Evolutionary conservation across 2,888 invertebrate species (phyloP), one percentile per base, ranked within the genome.

Genomic region (Pollenia griseotomentosa): DNA sequence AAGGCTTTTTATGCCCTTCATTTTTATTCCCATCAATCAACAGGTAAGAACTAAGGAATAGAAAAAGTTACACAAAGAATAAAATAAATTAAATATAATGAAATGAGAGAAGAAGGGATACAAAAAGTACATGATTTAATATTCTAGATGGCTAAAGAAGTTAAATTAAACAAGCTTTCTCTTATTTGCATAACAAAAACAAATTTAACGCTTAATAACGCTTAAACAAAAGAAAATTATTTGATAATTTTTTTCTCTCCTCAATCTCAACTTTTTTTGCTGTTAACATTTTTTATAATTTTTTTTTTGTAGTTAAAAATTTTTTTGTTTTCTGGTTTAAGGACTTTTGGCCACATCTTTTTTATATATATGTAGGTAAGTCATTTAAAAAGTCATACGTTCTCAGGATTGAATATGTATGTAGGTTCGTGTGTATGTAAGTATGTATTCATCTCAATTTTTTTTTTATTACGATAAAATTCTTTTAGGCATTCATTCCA

Each of bases 131-230:
- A 46, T 75, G 83, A 83, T 80, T 80, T 86, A 83, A 86, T 84
- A 81, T 84, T 87, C 78, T 84, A 63, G 4, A 42, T 11, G 51
- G 42, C 11, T 80, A 23, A 16, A 53, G 44, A 74, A 53, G 23
- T 46, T 73, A 70, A 86, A 79, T 65, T 65, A 75, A 80, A 78
- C 61, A 78, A 78, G 51, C 33, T 40, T 73, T 63, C 23, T 44
- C 77, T 81, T 40, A 87, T 87, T 84, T 84, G 78, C 81, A 84
- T 87, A 81, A 83, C 51, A 87, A 84, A 87, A 61, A 23, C 46
- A 46, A 53, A 53, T 80, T 83, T 77, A 63, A 55, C 48, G 73
- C 63, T 63, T 53, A 81, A 77, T 81, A 16, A 83, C 46, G 44
- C 48, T 74, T 68, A 46, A 80, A 86, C 40, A 79, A 63, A n/a